These are phyloP conservation scores for Masticophis lateralis DNA, from an alignment of 2,797 vertebrate genomes.

Conservation along the genomic window DNA sequence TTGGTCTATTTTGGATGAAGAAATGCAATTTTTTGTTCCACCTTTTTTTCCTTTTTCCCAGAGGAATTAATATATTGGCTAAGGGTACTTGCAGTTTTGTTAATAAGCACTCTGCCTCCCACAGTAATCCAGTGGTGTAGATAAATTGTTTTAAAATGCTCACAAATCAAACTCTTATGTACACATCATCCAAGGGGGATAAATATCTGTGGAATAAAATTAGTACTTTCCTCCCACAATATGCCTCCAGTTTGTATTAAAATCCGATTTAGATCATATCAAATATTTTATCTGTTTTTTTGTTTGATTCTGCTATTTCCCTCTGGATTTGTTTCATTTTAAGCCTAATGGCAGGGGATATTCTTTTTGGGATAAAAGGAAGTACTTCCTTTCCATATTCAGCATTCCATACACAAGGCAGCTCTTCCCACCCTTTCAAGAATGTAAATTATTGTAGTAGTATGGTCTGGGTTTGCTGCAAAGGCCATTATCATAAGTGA, in stretches of 20 bases:
- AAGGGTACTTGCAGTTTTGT: constrained; percentile 37
- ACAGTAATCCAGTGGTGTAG: constrained; percentile 51
- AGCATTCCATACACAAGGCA: constrained; percentile 19
- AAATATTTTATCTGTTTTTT: constrained; percentile 17
- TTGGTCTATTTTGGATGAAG: constrained; percentile 28
- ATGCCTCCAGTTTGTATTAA: constrained; percentile 15
- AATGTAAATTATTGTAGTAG: constrained; percentile 33
- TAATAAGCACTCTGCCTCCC: constrained; percentile 1
- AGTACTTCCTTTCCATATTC: neutral
- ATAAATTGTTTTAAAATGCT: constrained; percentile 53
- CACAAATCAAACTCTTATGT: constrained; percentile 40
- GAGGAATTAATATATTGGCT: constrained; percentile 18
- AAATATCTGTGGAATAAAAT: constrained; percentile 49
- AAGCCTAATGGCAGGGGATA: neutral
- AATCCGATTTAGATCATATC: constrained; percentile 10
- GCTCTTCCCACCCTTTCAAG: neutral
- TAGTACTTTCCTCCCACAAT: neutral
- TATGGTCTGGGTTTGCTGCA: neutral
- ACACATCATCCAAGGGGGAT: constrained; percentile 21
- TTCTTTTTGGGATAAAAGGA: constrained; percentile 3
- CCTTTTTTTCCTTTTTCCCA: constrained; percentile 38
- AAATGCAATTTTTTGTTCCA: constrained; percentile 30
- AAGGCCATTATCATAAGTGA: rapidly evolving
- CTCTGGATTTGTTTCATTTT: constrained; percentile 36
- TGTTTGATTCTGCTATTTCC: constrained; percentile 4